Evolutionary conservation across 2,888 invertebrate species (phyloP), one percentile per base, ranked within the genome.

Genomic region (Sarcophaga caerulescens): DNA sequence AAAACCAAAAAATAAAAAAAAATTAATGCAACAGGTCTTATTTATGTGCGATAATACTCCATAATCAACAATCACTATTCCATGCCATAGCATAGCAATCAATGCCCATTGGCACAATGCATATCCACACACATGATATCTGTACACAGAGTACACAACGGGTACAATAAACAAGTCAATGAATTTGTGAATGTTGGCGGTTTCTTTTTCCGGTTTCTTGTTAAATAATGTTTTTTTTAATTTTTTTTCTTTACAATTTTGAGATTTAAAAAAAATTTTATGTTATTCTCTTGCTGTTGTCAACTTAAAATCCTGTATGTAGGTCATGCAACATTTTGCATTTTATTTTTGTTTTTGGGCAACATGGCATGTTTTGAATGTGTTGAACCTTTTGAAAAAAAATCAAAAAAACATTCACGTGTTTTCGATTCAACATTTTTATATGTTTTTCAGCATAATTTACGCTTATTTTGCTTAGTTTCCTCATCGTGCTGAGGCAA

Each of bases 281-380:
- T 63, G n/a, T 23, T 23, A 25, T 62, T 35, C 59, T 65, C 12
- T 45, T 63, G 71, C 44, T 52, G 65, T 23, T 62, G 47, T 35
- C 47, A 45, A 59, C 17, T 35, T 6, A 25, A 70, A 74, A 25
- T 17, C 65, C 21, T 47, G 57, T 62, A 86, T 86, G 77, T 86
- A 81, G 85, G 85, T 86, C 85, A 86, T 65, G 84, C 81, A 74
- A 81, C 76, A 85, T 70, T 77, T 68, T 52, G n/a, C 57, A 68
- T 74, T n/a, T 80, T 68, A 57, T 14, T 19, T 11, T 6, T 35
- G 6, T 6, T 25, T 21, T 23, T 70, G 11, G 14, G 23, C 23
- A 57, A 21, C 69, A 69, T 74, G 47, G 60, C 70, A 78, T n/a
- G n/a, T n/a, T n/a, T n/a, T n/a, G n/a, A n/a, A n/a, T n/a, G n/a